Percentiles rank a stretch among this genome's conserved stretches.
These are phyloP conservation scores for Apostichopus japonicus DNA, from an alignment of 35 echinoderm and acorn worm genomes.

Conservation along the genomic window DNA sequence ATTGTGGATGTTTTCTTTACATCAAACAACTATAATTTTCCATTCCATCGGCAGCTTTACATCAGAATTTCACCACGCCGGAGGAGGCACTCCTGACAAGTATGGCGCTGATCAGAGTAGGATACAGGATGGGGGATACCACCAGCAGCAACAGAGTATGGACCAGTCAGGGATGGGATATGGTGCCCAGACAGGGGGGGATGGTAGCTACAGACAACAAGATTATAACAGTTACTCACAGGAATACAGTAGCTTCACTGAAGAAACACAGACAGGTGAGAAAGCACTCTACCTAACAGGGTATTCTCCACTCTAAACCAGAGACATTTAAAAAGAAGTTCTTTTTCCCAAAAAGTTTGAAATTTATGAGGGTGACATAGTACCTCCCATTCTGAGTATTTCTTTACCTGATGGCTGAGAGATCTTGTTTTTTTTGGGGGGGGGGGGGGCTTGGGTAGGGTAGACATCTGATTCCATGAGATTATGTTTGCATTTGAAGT, in stretches of 20 bases:
- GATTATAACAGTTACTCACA: neutral
- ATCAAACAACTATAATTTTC: neutral
- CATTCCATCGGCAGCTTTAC: conserved; percentile 58
- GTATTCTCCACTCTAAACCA: too few relatives aligned
- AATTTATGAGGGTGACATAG: too few relatives aligned
- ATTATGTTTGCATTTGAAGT: too few relatives aligned
- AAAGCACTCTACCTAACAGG: neutral
- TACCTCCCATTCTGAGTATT: too few relatives aligned
- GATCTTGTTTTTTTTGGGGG: too few relatives aligned
- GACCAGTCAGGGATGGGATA: conserved; percentile 25
- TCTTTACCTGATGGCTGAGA: too few relatives aligned
- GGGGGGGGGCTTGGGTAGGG: too few relatives aligned
- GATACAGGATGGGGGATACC: conserved; percentile 40
- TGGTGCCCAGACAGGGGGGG: conserved; percentile 16
- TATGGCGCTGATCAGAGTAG: conserved; percentile 75
- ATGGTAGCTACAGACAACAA: conserved; percentile 49
- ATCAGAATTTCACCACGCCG: conserved; percentile 76
- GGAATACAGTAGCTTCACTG: conserved; percentile 20
- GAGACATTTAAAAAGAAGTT: too few relatives aligned
- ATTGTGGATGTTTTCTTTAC: neutral
- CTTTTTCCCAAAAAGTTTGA: too few relatives aligned
- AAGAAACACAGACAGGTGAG: conserved; percentile 12
- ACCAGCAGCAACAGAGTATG: conserved; percentile 34
- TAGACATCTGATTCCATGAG: too few relatives aligned
- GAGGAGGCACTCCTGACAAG: conserved; percentile 80